Conservation (phyloP, 2,888 invertebrate genomes). For the Euplexia lucipara region DNA sequence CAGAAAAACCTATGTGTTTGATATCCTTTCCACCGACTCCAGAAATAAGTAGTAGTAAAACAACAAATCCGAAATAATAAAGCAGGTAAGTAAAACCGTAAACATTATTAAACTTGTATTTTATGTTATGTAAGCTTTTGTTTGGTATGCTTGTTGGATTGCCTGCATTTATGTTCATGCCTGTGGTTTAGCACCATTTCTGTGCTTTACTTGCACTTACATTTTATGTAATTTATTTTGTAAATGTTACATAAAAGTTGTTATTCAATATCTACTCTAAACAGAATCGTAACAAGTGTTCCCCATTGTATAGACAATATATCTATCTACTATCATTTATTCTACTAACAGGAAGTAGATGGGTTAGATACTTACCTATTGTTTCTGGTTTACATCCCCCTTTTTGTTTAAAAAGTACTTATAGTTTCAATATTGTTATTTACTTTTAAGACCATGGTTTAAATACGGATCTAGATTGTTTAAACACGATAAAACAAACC, state of each 20-base stretch:
- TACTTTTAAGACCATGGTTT: neutral
- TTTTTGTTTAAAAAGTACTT: neutral
- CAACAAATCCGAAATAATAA: too few species aligned
- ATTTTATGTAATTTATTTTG: constrained; percentile 42
- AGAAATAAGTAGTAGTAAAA: too few species aligned
- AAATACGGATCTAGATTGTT: constrained; percentile 3
- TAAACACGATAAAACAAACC: neutral
- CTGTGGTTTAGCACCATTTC: constrained; percentile 45
- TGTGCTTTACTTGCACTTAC: constrained; percentile 46
- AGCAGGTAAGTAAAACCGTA: neutral
- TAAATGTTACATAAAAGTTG: constrained; percentile 34
- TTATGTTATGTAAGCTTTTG: constrained; percentile 27
- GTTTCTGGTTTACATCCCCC: neutral
- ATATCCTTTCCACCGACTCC: too few species aligned
- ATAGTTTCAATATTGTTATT: neutral
- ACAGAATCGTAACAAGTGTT: constrained; percentile 11
- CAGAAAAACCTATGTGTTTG: too few species aligned
- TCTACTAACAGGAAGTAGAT: constrained; percentile 11
- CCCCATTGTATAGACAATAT: too few species aligned
- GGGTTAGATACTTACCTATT: neutral
- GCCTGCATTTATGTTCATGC: constrained; percentile 55
- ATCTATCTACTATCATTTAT: constrained; percentile 13
- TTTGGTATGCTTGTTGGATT: constrained; percentile 41
- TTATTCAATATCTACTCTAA: constrained; percentile 27
- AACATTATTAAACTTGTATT: neutral